These are phyloP conservation scores for Trissolcus japonicus DNA, from an alignment of 2,888 invertebrate genomes.

Conservation along the genomic window DNA sequence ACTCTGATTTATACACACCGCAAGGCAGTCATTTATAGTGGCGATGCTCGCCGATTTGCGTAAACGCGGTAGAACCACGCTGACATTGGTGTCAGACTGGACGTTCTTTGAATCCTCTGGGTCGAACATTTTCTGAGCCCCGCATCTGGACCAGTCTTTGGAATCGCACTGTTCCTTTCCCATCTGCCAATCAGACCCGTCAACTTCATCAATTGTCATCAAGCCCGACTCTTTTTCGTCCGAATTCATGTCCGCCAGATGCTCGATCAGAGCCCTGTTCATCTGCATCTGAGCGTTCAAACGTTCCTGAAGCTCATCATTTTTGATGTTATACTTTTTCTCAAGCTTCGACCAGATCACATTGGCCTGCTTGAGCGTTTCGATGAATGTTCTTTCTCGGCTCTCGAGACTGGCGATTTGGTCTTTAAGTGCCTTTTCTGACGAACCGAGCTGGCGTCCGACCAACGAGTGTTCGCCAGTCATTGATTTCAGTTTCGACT, in stretches of 20 bases:
- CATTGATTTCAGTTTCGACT: constrained; percentile 21
- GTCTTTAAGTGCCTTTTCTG: constrained; percentile 55
- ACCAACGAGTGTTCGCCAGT: constrained; percentile 76
- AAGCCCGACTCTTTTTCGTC: constrained; percentile 9
- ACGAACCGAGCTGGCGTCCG: constrained; percentile 77
- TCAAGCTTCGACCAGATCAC: constrained; percentile 62
- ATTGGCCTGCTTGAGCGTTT: constrained; percentile 62
- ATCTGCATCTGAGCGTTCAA: constrained; percentile 60
- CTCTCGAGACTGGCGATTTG: constrained; percentile 61
- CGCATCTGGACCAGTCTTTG: constrained; percentile 23
- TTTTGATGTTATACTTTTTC: constrained; percentile 58
- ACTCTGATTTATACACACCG: constrained; percentile 4
- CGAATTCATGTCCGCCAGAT: constrained; percentile 45
- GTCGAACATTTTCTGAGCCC: constrained; percentile 29
- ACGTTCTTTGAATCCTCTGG: constrained; percentile 25
- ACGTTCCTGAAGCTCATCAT: constrained; percentile 57
- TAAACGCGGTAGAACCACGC: constrained; percentile 34
- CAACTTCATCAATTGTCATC: constrained; percentile 13
- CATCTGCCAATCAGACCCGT: not conserved
- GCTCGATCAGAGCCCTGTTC: constrained; percentile 58
- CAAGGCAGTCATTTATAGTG: constrained; percentile 35
- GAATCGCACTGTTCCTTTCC: not conserved
- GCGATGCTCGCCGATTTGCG: constrained; percentile 43
- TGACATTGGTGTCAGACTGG: constrained; percentile 23
- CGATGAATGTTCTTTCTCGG: constrained; percentile 61